Base-by-base conservation (phyloP, 64 coral and sea anemone species). In the Actinia equina region DNA sequence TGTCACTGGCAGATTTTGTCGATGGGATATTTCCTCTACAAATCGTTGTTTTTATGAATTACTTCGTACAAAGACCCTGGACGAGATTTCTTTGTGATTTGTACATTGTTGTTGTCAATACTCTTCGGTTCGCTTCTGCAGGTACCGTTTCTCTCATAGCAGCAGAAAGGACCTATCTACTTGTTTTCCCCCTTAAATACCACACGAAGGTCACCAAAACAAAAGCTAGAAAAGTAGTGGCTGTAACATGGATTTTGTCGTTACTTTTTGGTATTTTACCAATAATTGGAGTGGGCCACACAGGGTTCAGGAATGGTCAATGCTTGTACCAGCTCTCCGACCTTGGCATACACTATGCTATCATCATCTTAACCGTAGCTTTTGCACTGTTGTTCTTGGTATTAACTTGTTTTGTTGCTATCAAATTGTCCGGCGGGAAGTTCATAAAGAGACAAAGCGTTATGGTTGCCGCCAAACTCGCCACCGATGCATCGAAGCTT, bases 1-100 rank as follows among this genome's bases (percentile, higher is more conserved):
- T 99, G 20, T 92, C 96, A 17, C 16, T 90, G 51, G 93, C 96
- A 5, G 96, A 99, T 85, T 85, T 99, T 84, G 81, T 95, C 63
- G 88, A 99, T n/a, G 91, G 84, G 17, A 70, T 89, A 17, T 55
- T 88, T 7, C 90, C 91, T 27, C 61, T 99, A 19, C 90, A 99
- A 58, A 82, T 99, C 25, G 61, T 99, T 56, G 92, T 89, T 52
- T 85, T 93, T 52, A 95, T 90, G 77, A 94, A 90, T 53, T 94
- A 99, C 56, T 93, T 95, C 52, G 79, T 91, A 13, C 17, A 85
- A 26, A 70, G 42, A 61, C 85, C 91, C 3, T 95, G 94, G 96
- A 51, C 71, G 7, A 78, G 70, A 77, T 3, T 63, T 74, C 45
- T 82, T 16, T 99, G 96, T 42, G 86, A 94, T 88, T 70, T 25